A percentile compares a stretch with the other conserved stretches of the same genome.
Conservation (phyloP, 1,140 invertebrate species). For the Daktulosphaira vitifoliae region DNA sequence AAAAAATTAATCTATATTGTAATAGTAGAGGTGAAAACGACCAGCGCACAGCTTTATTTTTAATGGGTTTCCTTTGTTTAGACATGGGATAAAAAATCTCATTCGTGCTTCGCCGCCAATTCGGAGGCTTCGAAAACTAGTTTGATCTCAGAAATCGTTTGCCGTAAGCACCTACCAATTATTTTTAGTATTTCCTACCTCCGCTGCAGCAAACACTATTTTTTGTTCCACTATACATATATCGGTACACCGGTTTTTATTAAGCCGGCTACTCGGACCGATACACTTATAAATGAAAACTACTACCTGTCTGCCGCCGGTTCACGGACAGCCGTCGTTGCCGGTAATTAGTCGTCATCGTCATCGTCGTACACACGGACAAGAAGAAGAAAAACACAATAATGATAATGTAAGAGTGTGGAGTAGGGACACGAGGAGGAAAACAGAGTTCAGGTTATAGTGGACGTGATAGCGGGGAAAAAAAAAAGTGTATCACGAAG, state of each 20-base stretch:
- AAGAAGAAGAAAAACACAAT: not conserved
- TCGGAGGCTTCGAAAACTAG: slow-evolving; percentile 14
- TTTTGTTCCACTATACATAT: not conserved
- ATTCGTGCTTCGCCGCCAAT: slow-evolving; percentile 15
- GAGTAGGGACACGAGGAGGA: not conserved
- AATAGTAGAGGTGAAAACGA: not conserved
- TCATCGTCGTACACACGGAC: too few relatives aligned
- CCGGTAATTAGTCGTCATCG: slow-evolving; percentile 18
- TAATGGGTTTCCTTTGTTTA: slow-evolving; percentile 27
- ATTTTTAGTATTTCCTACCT: slow-evolving; percentile 15
- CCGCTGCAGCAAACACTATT: not conserved
- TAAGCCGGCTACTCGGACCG: not conserved
- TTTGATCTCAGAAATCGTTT: slow-evolving; percentile 24
- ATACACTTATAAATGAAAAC: slow-evolving; percentile 18
- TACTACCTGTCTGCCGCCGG: slow-evolving; percentile 26
- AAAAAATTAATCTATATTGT: slow-evolving; percentile 12
- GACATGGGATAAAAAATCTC: slow-evolving; percentile 5
- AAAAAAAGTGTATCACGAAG: slow-evolving; percentile 20
- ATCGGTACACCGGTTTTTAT: slow-evolving; percentile 24
- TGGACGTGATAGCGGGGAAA: not conserved
- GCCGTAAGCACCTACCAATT: slow-evolving; percentile 30
- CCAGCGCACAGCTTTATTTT: not conserved
- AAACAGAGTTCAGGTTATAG: not conserved
- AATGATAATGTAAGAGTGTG: not conserved
- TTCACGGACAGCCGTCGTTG: slow-evolving; percentile 23